Conservation (phyloP, 1,140 invertebrate species). For the Pseudomyrmex dendroicus region DNA sequence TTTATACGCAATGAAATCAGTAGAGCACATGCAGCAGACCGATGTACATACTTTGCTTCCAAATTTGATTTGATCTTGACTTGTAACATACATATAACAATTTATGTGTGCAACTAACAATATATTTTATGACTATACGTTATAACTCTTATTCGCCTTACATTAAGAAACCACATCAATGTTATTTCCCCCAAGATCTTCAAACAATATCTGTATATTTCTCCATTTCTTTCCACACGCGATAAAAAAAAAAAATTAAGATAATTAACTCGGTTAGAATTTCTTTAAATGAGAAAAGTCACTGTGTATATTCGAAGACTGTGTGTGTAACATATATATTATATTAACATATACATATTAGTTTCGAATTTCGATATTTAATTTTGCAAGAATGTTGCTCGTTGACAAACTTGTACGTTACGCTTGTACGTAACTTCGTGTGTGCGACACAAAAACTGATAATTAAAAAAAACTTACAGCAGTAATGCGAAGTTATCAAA, state of each 20-base stretch:
- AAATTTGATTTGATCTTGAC: slow-evolving; percentile 70
- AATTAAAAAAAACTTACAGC: slow-evolving; percentile 18
- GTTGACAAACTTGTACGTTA: slow-evolving; percentile 1
- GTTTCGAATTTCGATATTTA: slow-evolving; percentile 13
- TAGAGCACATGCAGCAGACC: slow-evolving; percentile 68
- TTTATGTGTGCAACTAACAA: slow-evolving; percentile 63
- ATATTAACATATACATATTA: slow-evolving; percentile 6
- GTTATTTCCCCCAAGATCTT: slow-evolving; percentile 61
- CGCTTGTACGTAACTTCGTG: neutral
- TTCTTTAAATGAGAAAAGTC: neutral
- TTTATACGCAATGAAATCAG: slow-evolving; percentile 60
- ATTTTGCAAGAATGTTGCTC: slow-evolving; percentile 25
- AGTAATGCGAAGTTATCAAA: slow-evolving; percentile 73
- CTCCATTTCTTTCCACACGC: neutral
- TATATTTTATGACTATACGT: slow-evolving; percentile 67
- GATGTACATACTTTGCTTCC: slow-evolving; percentile 51
- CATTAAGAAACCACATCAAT: slow-evolving; percentile 63
- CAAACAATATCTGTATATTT: slow-evolving; percentile 62
- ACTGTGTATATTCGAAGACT: too few relatives aligned
- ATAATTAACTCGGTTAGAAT: slow-evolving; percentile 14
- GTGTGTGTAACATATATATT: slow-evolving; percentile 2
- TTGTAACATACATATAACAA: slow-evolving; percentile 68
- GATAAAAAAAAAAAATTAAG: neutral
- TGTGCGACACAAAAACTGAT: neutral
- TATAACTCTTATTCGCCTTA: slow-evolving; percentile 65